Evolutionary conservation across 2,888 invertebrate genomes (phyloP).

Genomic region (Sympetrum striolatum): DNA sequence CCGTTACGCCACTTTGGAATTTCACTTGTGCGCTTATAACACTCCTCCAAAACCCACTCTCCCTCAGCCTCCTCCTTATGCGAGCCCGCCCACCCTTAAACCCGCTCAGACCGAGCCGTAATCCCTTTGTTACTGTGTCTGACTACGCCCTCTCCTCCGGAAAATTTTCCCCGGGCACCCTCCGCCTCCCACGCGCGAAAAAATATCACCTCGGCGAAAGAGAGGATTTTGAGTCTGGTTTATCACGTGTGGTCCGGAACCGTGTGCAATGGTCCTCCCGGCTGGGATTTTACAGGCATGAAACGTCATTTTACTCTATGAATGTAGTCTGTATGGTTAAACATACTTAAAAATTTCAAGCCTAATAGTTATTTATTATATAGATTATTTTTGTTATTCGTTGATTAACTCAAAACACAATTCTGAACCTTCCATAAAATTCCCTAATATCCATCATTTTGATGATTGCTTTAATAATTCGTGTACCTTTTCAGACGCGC

Average conservation of each 20-base stretch:
- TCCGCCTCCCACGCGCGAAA: not conserved
- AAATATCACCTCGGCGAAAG: not conserved
- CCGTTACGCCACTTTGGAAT: not conserved
- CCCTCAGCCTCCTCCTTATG: not conserved
- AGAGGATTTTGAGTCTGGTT: not conserved
- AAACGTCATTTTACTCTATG: too few relatives aligned
- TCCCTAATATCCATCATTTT: too few relatives aligned
- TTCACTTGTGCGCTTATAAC: not conserved
- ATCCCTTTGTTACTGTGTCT: not conserved
- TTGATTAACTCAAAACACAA: too few relatives aligned
- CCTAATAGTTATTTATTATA: too few relatives aligned
- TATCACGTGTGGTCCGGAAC: not conserved
- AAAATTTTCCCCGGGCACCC: not conserved
- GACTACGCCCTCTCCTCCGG: not conserved
- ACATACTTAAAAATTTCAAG: too few relatives aligned
- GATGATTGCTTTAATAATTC: too few relatives aligned
- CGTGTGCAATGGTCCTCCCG: too few relatives aligned
- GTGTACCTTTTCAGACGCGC: too few relatives aligned
- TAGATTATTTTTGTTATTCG: too few relatives aligned
- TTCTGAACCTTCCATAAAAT: too few relatives aligned
- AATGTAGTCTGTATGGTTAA: too few relatives aligned
- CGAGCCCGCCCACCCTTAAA: not conserved
- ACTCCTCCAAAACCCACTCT: not conserved
- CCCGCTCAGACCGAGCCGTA: not conserved
- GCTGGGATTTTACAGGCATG: too few relatives aligned